These are phyloP conservation scores for Labia minor DNA, from an alignment of 2,888 invertebrate species.

Conservation along the genomic window DNA sequence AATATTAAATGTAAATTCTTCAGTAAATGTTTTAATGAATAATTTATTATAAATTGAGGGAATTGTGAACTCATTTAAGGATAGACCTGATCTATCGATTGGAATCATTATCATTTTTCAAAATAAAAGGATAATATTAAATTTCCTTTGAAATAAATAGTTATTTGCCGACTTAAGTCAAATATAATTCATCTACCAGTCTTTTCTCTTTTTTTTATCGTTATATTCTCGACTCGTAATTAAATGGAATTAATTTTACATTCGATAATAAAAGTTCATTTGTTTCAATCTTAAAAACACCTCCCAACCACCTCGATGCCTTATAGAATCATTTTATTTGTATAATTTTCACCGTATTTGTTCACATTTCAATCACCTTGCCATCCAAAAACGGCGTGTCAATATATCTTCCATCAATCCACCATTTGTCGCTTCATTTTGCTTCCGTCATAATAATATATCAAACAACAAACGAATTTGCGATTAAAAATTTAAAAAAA, in stretches of 20 bases:
- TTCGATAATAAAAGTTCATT: neutral
- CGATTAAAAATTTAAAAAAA: conserved; percentile 1
- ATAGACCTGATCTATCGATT: no score
- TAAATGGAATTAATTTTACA: conserved; percentile 1
- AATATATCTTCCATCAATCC: neutral
- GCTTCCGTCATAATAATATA: neutral
- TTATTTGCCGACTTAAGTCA: no score
- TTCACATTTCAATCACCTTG: neutral
- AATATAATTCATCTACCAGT: no score
- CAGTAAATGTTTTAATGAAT: no score
- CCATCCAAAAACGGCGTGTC: neutral
- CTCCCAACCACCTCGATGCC: neutral
- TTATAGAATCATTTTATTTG: neutral
- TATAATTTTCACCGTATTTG: neutral
- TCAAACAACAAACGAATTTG: neutral
- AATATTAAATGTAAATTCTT: no score
- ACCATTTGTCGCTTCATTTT: neutral
- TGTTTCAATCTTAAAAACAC: neutral
- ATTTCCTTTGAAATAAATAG: no score
- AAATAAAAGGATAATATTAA: no score
- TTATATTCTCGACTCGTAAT: no score
- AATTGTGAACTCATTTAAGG: no score
- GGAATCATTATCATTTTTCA: no score
- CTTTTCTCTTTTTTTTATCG: no score
- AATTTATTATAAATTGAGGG: no score